Conservation (phyloP, 2,113 vertebrate species). For the Nibea coibor region DNA sequence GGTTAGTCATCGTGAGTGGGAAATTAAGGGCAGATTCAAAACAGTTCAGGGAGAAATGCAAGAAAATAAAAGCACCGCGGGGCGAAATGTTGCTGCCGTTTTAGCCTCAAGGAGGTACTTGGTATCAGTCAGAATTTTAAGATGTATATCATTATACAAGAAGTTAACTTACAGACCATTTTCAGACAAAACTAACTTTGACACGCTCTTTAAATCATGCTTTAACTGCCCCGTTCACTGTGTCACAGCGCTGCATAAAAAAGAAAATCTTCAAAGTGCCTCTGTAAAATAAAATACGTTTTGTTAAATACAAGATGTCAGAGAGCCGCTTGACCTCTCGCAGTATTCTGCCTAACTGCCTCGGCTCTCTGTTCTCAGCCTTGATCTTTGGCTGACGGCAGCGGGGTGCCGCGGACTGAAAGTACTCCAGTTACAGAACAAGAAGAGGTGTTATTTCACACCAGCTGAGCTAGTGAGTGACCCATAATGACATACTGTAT, state of each 20-base stretch:
- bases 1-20: conserved; percentile 52
- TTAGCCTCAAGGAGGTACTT: background rate
- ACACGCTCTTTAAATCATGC: conserved; percentile 7
- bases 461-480: conserved; percentile 48
- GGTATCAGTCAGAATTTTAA: background rate
- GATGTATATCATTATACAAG: background rate
- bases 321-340: conserved; percentile 18
- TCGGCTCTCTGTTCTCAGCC: conserved; percentile 13
- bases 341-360: background rate
- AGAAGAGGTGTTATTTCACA: conserved; percentile 61
- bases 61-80: background rate
- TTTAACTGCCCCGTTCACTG: background rate
- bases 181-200: background rate
- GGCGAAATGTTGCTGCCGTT: too few relatives aligned
- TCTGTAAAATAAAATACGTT: conserved; percentile 19
- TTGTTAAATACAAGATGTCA: conserved; percentile 19
- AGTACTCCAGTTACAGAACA: conserved; percentile 43
- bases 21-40: conserved; percentile 58
- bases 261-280: conserved; percentile 22
- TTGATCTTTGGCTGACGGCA: conserved; percentile 49
- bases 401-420: conserved; percentile 16
- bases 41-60: conserved; percentile 36
- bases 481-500: conserved; percentile 19
- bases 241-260: background rate
- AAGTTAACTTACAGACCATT: background rate